These are phyloP conservation scores for Xyrauchen texanus DNA, from an alignment of 2,113 vertebrate genomes.

Conservation along the genomic window DNA sequence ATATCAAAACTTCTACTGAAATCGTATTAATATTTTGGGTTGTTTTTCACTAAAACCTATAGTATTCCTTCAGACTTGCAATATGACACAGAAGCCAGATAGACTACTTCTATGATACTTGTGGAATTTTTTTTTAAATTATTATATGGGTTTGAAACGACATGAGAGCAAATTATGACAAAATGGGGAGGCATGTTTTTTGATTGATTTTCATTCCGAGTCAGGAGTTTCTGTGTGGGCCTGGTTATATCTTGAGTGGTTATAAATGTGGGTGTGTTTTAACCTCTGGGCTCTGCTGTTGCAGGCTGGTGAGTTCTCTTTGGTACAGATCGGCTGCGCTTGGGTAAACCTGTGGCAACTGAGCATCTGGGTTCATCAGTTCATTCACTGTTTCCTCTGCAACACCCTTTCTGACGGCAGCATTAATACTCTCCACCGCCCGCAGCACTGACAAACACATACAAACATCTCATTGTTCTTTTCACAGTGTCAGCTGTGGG, in stretches of 20 bases:
- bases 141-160: too few species aligned
- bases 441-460: conserved; percentile 75
- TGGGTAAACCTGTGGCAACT: conserved; percentile 88
- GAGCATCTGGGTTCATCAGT: conserved; percentile 90
- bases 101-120: too few species aligned
- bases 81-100: too few species aligned
- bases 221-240: background rate
- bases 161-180: too few species aligned
- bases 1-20: too few species aligned
- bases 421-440: conserved; percentile 86
- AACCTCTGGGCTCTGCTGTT: conserved; percentile 91
- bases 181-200: too few species aligned
- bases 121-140: too few species aligned
- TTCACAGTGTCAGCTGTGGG: background rate
- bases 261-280: conserved; percentile 4
- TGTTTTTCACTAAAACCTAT: too few species aligned
- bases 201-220: too few species aligned
- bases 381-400: conserved; percentile 86
- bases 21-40: too few species aligned
- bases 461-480: background rate
- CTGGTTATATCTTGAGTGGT: background rate
- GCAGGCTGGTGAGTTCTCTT: conserved; percentile 86
- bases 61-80: too few species aligned
- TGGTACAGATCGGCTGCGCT: conserved; percentile 92
- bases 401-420: conserved; percentile 80